Evolutionary conservation across 2,113 vertebrate genomes (phyloP), one percentile per base, ranked within the genome.

Genomic region (Nycticorax nycticorax): DNA sequence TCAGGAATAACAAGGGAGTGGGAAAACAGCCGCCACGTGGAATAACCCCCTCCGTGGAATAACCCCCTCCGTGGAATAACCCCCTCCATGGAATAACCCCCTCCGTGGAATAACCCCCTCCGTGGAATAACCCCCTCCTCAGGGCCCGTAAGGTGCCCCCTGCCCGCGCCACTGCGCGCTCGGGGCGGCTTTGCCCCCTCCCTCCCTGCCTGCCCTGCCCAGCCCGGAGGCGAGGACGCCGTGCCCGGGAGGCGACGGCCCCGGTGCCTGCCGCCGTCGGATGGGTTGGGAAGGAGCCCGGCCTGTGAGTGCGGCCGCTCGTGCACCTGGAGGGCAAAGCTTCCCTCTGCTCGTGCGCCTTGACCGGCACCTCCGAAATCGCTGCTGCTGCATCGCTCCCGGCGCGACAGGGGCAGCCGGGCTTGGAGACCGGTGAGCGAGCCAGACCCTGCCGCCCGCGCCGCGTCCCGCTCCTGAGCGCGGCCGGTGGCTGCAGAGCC

Each of bases 401-500:
- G 7, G 12, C 0, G 5, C 6, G 14, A 18, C 2, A 37, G 35
- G 35, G 35, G 45, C 48, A 30, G 35, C 2, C 0, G 8, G 35
- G 28, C 37, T 45, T 5, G 7, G 62, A 23, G 24, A 24, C 6
- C 41, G 7, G 27, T 0, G 2, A 2, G 37, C 0, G 6, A 52
- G 48, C 30, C 7, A 14, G 55, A 56, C 4, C 6, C 57, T 43
- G 30, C 9, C 24, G 6, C 10, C 67, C 32, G 37, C 52, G 32
- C n/a, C 8, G 0, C 1, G 8, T 11, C 24, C 32, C 10, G 33
- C 4, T 56, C 4, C 52, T 20, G 50, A 28, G 43, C 1, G 2
- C 4, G 21, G 43, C 48, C 26, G 13, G 24, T 1, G 12, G 30
- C 59, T 24, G 18, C 52, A 27, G 78, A 62, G 4, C 39, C 33